These are phyloP conservation scores for Actinia tenebrosa DNA, from an alignment of 64 coral and sea anemone species.

Conservation along the genomic window DNA sequence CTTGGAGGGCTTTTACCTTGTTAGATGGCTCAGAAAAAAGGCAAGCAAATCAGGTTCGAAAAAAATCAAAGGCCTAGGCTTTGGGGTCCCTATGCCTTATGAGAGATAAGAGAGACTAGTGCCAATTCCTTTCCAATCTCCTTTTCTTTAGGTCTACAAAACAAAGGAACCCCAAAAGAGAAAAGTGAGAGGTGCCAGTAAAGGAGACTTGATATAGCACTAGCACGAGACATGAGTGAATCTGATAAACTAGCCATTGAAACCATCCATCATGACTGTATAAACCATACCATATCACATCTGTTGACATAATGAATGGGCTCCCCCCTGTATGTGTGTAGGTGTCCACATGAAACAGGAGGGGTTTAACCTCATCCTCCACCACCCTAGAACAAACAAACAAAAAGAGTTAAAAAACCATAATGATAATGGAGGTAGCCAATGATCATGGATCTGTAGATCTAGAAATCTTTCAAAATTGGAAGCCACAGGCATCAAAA, in stretches of 20 bases:
- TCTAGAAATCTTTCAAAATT: too few relatives aligned
- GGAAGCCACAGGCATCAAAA: too few relatives aligned
- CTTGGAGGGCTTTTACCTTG: neutral
- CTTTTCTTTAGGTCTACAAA: neutral
- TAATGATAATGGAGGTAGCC: too few relatives aligned
- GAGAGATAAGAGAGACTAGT: too few relatives aligned
- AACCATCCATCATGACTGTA: neutral
- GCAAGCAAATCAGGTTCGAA: neutral
- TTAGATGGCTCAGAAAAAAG: neutral
- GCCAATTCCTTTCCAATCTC: too few relatives aligned
- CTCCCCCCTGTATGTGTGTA: neutral
- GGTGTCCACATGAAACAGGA: neutral
- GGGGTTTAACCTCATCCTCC: conserved; percentile 50
- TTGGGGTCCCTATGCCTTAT: too few relatives aligned
- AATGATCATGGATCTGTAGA: too few relatives aligned
- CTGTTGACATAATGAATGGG: neutral
- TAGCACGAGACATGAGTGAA: neutral
- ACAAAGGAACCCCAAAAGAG: neutral
- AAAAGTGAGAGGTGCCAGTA: too few relatives aligned
- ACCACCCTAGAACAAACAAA: conserved; percentile 26
- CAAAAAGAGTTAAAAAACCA: too few relatives aligned
- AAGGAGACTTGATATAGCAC: neutral
- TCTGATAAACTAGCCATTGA: neutral
- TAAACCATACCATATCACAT: neutral
- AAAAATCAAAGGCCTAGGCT: too few relatives aligned